Evolutionary conservation across 1,140 invertebrate genomes (phyloP).

Genomic region (Cotesia chilonis): DNA sequence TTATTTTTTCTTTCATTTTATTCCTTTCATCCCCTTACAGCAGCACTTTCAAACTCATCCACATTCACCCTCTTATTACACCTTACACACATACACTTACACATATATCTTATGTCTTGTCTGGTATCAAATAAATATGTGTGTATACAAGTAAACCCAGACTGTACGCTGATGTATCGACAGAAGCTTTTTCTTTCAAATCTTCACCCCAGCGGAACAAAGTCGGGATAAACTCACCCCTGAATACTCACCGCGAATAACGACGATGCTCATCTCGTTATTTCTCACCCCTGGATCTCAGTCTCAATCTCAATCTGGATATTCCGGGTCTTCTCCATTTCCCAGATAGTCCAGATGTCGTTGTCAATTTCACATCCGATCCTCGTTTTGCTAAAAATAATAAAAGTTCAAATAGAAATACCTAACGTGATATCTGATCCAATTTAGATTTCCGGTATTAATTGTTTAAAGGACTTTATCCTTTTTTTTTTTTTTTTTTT

Average conservation of each 20-base stretch:
- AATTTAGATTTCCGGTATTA: no score
- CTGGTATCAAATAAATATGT: background rate
- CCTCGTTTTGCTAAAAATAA: no score
- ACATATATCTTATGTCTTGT: conserved; percentile 37
- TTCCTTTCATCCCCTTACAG: background rate
- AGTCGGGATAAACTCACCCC: conserved; percentile 28
- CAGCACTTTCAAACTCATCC: conserved; percentile 13
- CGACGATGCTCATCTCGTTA: conserved; percentile 50
- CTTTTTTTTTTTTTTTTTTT: no score
- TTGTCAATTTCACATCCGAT: conserved; percentile 41
- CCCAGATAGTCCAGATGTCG: conserved; percentile 46
- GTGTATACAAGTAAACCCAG: background rate
- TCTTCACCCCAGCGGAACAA: conserved; percentile 36
- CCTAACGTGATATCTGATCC: no score
- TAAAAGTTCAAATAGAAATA: no score
- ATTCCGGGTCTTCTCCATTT: conserved; percentile 22
- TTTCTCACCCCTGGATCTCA: conserved; percentile 38
- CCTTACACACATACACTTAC: no score
- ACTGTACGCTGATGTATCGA: conserved; percentile 20
- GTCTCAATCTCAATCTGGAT: conserved; percentile 41
- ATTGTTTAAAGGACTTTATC: no score
- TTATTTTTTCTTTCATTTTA: conserved; percentile 9
- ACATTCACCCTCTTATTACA: conserved; percentile 33
- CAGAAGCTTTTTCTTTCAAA: conserved; percentile 22
- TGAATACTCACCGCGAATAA: conserved; percentile 23